phyloP scores from a whole-genome alignment of 2,797 vertebrate species.

The Hoplostethus atlanticus region DNA sequence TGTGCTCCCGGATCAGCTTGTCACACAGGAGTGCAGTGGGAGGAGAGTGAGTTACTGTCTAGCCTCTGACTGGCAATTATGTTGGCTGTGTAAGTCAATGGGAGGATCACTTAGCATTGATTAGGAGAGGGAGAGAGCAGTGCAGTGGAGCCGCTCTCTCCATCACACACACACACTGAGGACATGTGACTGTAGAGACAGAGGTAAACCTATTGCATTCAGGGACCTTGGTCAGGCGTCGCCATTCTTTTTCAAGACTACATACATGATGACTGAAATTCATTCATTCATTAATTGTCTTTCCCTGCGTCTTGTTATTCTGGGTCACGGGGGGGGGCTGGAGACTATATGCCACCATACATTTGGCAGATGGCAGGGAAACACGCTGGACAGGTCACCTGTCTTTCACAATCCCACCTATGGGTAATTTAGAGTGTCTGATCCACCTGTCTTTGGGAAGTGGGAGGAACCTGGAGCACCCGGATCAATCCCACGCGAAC shows the following conservation, averaged over 20 bases:
- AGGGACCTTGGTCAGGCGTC: background rate
- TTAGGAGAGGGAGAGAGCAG: constrained; percentile 82
- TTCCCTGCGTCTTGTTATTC: no score
- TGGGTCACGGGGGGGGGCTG: no score
- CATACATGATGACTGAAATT: background rate
- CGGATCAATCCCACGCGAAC: no score
- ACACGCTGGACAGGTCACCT: no score
- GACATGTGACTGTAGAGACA: constrained; percentile 57
- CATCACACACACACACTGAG: constrained; percentile 49
- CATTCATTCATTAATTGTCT: no score
- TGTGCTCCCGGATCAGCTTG: constrained; percentile 77
- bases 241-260: constrained; percentile 11
- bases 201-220: constrained; percentile 27
- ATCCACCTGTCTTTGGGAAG: no score
- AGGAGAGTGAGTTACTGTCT: constrained; percentile 86
- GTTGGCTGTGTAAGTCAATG: constrained; percentile 87
- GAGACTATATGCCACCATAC: no score
- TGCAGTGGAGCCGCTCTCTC: constrained; percentile 69
- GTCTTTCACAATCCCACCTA: no score
- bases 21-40: constrained; percentile 79
- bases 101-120: constrained; percentile 89
- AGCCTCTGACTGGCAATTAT: constrained; percentile 86
- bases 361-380: no score
- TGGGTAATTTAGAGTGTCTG: no score
- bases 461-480: no score